phyloP scores from a whole-genome alignment of 2,797 vertebrate genomes.

The Chrysocyon brachyurus region DNA sequence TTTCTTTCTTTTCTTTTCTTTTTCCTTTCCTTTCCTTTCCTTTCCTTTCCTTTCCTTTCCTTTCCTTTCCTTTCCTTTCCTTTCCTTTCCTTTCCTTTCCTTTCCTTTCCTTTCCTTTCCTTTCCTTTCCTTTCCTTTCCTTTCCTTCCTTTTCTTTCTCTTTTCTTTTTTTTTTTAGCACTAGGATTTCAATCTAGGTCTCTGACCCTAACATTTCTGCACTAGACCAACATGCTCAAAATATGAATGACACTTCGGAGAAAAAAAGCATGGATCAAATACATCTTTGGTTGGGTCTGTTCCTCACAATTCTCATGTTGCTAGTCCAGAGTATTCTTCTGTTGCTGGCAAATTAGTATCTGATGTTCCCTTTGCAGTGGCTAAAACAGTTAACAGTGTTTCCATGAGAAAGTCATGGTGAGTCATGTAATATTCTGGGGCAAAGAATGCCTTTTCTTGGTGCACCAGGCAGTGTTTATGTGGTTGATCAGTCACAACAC shows the following conservation, averaged over 20 bases:
- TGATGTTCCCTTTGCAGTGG: neutral
- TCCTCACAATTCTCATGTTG: conserved; percentile 1
- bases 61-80: too few relatives aligned
- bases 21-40: too few relatives aligned
- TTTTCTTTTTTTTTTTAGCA: neutral
- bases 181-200: neutral
- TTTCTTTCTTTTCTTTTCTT: neutral
- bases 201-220: conserved; percentile 38
- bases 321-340: conserved; percentile 30
- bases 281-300: conserved; percentile 23
- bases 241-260: neutral
- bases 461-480: conserved; percentile 79
- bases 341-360: conserved; percentile 70
- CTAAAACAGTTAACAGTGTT: conserved; percentile 30
- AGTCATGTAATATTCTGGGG: conserved; percentile 46
- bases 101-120: too few relatives aligned
- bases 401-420: conserved; percentile 35
- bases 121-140: too few relatives aligned
- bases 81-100: too few relatives aligned
- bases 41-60: too few relatives aligned
- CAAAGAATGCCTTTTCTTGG: conserved; percentile 70
- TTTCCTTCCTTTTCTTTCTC: too few relatives aligned
- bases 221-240: conserved; percentile 18
- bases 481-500: conserved; percentile 84
- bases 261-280: neutral